Percentiles rank a stretch among this genome's conserved stretches.
phyloP scores from a whole-genome alignment of 2,113 vertebrate species.

The Ovibos moschatus region DNA sequence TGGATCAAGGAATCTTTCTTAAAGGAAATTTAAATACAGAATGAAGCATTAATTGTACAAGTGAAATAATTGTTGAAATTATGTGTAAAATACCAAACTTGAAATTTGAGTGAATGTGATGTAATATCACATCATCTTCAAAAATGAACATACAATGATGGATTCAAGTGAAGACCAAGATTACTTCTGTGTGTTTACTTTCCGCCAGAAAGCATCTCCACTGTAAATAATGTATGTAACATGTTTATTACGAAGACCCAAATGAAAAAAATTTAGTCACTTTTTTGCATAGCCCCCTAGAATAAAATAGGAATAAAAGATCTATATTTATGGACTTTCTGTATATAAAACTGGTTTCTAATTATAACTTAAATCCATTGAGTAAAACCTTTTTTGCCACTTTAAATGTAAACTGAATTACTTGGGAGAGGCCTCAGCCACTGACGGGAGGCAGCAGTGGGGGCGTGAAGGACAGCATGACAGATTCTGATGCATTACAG shows the following conservation, averaged over 20 bases:
- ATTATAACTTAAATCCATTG: conserved; percentile 63
- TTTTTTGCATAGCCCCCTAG: conserved; percentile 68
- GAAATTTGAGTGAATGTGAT: conserved; percentile 54
- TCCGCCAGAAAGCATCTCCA: conserved; percentile 54
- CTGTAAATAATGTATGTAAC: conserved; percentile 65
- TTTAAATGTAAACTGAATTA: conserved; percentile 63
- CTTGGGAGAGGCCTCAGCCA: conserved; percentile 52
- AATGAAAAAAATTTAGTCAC: conserved; percentile 61
- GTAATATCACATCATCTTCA: conserved; percentile 41
- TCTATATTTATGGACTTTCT: conserved; percentile 76
- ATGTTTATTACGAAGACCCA: conserved; percentile 62
- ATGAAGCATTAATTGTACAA: conserved; percentile 72
- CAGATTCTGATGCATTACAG: conserved; percentile 45
- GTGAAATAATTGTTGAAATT: conserved; percentile 62
- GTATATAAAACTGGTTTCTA: conserved; percentile 75
- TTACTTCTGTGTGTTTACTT: conserved; percentile 52
- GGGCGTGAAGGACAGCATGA: not conserved
- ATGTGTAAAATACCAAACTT: conserved; percentile 71
- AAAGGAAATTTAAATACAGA: conserved; percentile 70
- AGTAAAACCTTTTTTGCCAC: conserved; percentile 58
- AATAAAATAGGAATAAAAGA: conserved; percentile 57
- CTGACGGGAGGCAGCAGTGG: conserved; percentile 35
- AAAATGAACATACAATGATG: conserved; percentile 45
- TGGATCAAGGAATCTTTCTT: conserved; percentile 76
- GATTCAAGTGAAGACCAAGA: conserved; percentile 58